Base-by-base conservation (phyloP, 2,888 invertebrate genomes). In the Caenorhabditis doughertyi region DNA sequence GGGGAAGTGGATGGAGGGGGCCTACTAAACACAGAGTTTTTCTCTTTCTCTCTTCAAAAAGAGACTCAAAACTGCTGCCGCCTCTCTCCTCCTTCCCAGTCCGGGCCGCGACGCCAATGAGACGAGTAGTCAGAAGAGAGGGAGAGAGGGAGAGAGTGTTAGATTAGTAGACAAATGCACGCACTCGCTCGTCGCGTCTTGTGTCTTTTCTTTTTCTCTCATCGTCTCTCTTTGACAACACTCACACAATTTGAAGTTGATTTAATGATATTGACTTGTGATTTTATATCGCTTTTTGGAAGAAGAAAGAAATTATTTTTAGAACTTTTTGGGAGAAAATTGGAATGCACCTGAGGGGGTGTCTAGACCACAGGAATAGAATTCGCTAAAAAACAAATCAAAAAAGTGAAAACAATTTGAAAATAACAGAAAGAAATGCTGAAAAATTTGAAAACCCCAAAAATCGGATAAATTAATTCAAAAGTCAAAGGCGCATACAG, bases 151-250 rank as follows among this genome's bases (percentile, higher is more conserved):
- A 42, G 60, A 72, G 71, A 60, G 71, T 39, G 60, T 49, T 39
- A 51, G 71, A 72, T 60, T 51, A 51, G 39, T 62, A 72, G 62
- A 72, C 62, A 72, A 62, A 62, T 39, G 62, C 53, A 47, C 72
- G 62, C 62, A 32, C 60, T 13, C 39, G 13, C 39, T 39, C 39
- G 13, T 18, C 62, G 23, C n/a, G 27, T 39, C 47, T 13, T 16
- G 27, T 49, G 44, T 44, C n/a, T 42, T 35, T 9, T 7, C 32
- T 39, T 39, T 23, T 21, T 7, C 42, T 51, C 18, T 32, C 47
- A 49, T 23, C 21, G 51, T 53, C 51, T 53, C 16, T n/a, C n/a
- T n/a, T n/a, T n/a, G n/a, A n/a, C n/a, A n/a, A n/a, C n/a, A n/a
- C n/a, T n/a, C n/a, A n/a, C n/a, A n/a, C n/a, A n/a, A n/a, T n/a